Evolutionary conservation across 2,797 vertebrate genomes (phyloP), one percentile per base, ranked within the genome.

Genomic region (Geotria australis): DNA sequence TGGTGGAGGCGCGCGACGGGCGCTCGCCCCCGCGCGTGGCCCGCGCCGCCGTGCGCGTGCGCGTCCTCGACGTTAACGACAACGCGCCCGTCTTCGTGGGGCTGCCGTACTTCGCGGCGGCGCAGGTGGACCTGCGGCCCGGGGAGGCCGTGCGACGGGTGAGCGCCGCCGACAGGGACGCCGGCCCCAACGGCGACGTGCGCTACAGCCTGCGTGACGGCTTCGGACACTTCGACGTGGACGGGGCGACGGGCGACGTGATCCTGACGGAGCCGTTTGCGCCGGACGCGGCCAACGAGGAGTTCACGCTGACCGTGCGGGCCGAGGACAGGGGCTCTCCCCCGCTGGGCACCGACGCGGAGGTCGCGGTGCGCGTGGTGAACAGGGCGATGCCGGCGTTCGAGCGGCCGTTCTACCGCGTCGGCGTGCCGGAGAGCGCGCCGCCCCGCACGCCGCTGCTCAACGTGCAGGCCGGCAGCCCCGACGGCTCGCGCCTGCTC

Each of bases 361-460:
- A 85, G 59, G 81, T 98, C 62, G 78, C 85, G 7, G 83, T 98
- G 61, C 91, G 83, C n/a, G 81, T 96, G 9, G 89, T 94, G 61
- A 98, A 98, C 72, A 85, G 85, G 72, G 88, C 88, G 1, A 96
- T 94, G 88, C 91, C 91, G 13, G 79, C 95, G 47, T 98, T 96
- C 67, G 81, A 88, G 68, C 86, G 81, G 61, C 75, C 85, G 2
- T 98, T 98, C 71, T 95, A 96, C 61, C 73, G 77, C 2, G 75
- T 81, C 48, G 77, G 78, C 0, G 70, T 95, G 57, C 82, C 79
- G 47, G 91, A 98, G 71, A 85, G 95, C 38, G 65, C 88, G 12
- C 70, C 70, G 61, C 75, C 80, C 60, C 77, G 81, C 67, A 94
- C 81, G 0, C 82, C 86, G 2, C 72, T 98, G 64, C 68, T 98